A percentile compares a stretch with the other conserved stretches of the same genome.
Conservation (phyloP, 2,797 vertebrate species). For the Bryconaethiops microstoma region DNA sequence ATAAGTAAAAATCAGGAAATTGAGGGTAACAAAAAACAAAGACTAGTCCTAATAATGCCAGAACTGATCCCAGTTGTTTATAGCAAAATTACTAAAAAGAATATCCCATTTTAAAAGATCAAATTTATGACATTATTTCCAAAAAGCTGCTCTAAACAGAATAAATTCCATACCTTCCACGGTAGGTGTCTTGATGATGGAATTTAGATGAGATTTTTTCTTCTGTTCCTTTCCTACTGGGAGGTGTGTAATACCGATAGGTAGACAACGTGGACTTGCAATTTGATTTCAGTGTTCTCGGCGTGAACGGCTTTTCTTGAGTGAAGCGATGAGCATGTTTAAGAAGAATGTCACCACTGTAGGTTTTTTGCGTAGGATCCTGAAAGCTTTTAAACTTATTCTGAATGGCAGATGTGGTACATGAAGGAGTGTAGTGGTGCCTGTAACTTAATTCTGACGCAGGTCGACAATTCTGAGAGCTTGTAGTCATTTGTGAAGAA, state of each 20-base stretch:
- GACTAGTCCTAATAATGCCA: not conserved
- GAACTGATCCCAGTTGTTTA: too few species aligned
- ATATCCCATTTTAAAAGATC: too few species aligned
- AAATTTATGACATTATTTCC: not conserved
- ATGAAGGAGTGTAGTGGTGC: constrained; percentile 48
- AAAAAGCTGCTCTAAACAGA: not conserved
- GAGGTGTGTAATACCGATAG: constrained; percentile 90
- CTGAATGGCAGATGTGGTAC: constrained; percentile 56
- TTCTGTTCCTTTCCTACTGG: constrained; percentile 70
- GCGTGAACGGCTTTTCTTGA: constrained; percentile 84
- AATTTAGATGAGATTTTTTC: constrained; percentile 49
- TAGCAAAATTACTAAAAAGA: too few species aligned
- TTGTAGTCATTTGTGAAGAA: constrained; percentile 54
- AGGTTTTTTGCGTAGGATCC: constrained; percentile 75
- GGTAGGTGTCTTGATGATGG: constrained; percentile 68
- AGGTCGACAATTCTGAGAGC: constrained; percentile 42
- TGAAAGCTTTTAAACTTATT: constrained; percentile 71
- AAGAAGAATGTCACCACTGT: constrained; percentile 85
- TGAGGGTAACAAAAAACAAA: too few species aligned
- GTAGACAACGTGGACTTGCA: constrained; percentile 84
- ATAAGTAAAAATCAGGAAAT: too few species aligned
- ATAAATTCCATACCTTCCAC: constrained; percentile 75
- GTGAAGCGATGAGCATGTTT: constrained; percentile 88
- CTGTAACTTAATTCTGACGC: constrained; percentile 62
- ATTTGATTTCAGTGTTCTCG: constrained; percentile 87